Base-by-base conservation (phyloP, 1,140 invertebrate species). In the Tetramorium parvispinum region DNA sequence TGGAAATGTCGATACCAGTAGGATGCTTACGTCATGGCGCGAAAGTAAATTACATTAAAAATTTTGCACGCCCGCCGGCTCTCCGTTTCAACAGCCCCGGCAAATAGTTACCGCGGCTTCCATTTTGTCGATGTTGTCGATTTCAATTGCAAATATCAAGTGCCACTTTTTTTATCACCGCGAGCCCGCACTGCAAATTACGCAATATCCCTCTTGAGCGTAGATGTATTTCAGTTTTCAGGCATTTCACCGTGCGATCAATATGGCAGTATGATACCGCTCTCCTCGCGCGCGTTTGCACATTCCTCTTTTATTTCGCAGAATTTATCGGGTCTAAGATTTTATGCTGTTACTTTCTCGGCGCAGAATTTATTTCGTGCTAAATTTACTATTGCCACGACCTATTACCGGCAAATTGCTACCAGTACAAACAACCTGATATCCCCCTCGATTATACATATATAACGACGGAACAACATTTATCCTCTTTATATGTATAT, bases 1-100 rank as follows among this genome's bases (percentile, higher is more conserved):
- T 73, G 68, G 82, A 87, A 75, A 85, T 71, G 81, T 87, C 78
- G 77, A 86, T 86, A 82, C 77, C 77, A 82, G 77, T 86, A 86
- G 77, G 85, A 81, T 86, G 77, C 77, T 86, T 86, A 86, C 85
- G 85, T 86, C 77, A 86, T 32, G 75, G 73, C 75, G 85, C 76
- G 85, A 86, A 86, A 86, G 85, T 86, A 86, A 86, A 79, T 79
- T 68, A 79, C 63, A 86, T 79, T 86, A 86, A 86, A 86, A 86
- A 86, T 86, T 85, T 85, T 79, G 85, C 85, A 68, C 75, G 85
- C 63, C 63, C 85, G 76, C 76, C 85, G 76, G 75, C 75, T 78
- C 85, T 65, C 75, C 73, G 82, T 85, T 85, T 78, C 82, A 85
- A 78, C 73, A 77, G 70, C 73, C 43, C 82, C 73, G 55, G 73